Conservation (phyloP, 2,113 vertebrate species). For the Antechinus flavipes region DNA sequence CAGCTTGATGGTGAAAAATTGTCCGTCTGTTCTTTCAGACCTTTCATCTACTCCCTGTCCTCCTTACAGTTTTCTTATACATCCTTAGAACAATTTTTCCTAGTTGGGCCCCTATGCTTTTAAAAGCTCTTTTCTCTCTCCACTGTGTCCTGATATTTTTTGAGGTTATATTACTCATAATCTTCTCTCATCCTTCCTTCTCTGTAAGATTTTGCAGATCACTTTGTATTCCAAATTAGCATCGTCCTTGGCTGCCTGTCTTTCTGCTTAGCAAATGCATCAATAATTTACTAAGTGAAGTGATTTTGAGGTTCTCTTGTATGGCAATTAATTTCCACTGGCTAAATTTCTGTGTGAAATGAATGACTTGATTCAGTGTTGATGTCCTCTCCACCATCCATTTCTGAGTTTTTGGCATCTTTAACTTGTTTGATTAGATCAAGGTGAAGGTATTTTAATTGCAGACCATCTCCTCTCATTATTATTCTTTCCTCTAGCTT, state of each 20-base stretch:
- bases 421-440: background rate
- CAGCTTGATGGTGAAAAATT: background rate
- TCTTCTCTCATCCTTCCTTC: background rate
- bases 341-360: background rate
- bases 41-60: background rate
- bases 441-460: background rate
- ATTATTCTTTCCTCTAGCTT: background rate
- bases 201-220: background rate
- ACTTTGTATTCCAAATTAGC: background rate
- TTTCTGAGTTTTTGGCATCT: background rate
- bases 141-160: background rate
- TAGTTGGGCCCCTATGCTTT: background rate
- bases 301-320: background rate
- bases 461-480: background rate
- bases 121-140: background rate
- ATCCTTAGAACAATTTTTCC: background rate
- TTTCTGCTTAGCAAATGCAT: background rate
- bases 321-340: background rate
- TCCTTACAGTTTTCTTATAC: background rate
- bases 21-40: background rate
- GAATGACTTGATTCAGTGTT: background rate
- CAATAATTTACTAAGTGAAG: background rate
- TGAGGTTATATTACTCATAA: background rate
- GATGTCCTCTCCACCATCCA: background rate
- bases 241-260: background rate